Percentiles rank a stretch among this genome's conserved stretches.
Conservation (phyloP, 2,797 vertebrate species). For the Danio tinwini region DNA sequence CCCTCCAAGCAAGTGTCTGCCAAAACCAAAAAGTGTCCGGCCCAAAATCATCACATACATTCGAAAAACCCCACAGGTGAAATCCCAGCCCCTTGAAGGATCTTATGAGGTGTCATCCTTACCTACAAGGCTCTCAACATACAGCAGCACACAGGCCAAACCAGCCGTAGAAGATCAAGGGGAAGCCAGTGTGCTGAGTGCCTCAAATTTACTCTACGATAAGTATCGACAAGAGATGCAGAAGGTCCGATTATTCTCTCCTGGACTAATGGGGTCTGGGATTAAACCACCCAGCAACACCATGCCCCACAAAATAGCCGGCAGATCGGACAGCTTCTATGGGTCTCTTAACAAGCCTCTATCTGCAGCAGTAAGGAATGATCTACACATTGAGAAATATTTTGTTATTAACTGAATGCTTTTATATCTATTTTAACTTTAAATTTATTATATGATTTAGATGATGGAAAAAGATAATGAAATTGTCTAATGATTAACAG, state of each 20-base stretch:
- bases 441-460: neutral
- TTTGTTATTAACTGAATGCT: neutral
- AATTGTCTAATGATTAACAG: neutral
- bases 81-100: constrained; percentile 82
- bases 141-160: constrained; percentile 66
- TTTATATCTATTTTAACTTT: neutral
- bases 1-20: constrained; percentile 76
- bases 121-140: constrained; percentile 77
- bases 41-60: constrained; percentile 99
- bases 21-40: constrained; percentile 92
- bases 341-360: constrained; percentile 77
- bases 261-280: constrained; percentile 83
- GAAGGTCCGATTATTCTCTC: constrained; percentile 78
- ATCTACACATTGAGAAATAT: neutral
- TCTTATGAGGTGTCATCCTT: constrained; percentile 83
- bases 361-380: constrained; percentile 69
- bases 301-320: constrained; percentile 81
- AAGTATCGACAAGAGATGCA: constrained; percentile 92
- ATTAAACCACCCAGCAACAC: constrained; percentile 84
- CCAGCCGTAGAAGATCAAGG: constrained; percentile 71
- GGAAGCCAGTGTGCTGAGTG: constrained; percentile 73
- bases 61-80: constrained; percentile 88
- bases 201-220: constrained; percentile 84
- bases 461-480: neutral
- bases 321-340: constrained; percentile 83